A percentile compares a stretch with the other conserved stretches of the same genome.
Conservation (phyloP, 2,797 vertebrate species). For the Melopsittacus undulatus region DNA sequence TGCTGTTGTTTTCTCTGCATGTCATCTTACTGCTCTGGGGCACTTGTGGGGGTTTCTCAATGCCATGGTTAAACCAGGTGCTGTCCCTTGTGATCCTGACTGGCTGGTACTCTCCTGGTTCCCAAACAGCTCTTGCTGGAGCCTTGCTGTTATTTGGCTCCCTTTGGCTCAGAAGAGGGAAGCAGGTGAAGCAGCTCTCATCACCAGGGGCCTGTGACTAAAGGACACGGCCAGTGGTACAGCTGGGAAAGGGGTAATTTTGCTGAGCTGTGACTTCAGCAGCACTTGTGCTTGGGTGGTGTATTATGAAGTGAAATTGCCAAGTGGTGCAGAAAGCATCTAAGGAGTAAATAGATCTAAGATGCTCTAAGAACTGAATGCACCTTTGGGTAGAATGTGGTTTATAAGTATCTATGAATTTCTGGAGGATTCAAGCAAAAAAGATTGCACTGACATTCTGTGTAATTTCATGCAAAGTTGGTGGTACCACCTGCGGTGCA, state of each 20-base stretch:
- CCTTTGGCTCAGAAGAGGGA: not conserved
- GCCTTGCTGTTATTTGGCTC: not conserved
- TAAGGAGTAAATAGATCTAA: not conserved
- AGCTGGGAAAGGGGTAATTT: not conserved
- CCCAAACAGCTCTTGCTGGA: not conserved
- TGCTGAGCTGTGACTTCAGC: not conserved
- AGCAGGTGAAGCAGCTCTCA: not conserved
- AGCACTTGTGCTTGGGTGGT: accelerated
- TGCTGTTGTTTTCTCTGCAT: not conserved
- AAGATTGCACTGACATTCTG: not conserved
- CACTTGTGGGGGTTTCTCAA: not conserved
- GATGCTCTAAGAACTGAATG: not conserved
- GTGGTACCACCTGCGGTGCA: not conserved
- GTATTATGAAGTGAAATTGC: not conserved
- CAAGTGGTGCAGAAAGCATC: not conserved
- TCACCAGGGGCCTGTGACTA: accelerated
- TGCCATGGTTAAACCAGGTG: accelerated
- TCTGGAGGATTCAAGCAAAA: not conserved
- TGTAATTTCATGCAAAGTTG: not conserved
- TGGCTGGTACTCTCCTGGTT: not conserved
- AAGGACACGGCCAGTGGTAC: not conserved
- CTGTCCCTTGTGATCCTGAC: not conserved
- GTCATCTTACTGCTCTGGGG: not conserved
- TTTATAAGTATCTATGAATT: not conserved
- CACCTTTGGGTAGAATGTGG: not conserved